These are phyloP conservation scores for Conus betulinus DNA, from an alignment of 1,140 invertebrate genomes.

Conservation along the genomic window DNA sequence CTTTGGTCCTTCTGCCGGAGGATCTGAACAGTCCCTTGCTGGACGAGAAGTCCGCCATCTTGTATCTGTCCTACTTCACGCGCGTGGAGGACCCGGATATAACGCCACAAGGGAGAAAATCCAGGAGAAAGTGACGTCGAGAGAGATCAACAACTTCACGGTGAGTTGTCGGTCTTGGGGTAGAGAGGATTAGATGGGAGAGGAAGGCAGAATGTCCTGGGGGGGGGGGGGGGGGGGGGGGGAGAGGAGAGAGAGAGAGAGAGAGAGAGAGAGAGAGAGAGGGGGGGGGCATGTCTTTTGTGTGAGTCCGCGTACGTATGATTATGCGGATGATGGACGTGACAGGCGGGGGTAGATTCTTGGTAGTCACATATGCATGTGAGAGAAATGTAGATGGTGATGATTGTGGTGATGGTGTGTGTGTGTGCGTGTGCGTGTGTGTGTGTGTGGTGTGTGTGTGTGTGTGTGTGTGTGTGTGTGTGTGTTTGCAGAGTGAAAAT, in stretches of 20 bases:
- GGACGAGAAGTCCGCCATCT: conserved; percentile 97
- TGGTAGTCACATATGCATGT: too few species aligned
- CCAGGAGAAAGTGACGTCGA: conserved; percentile 85
- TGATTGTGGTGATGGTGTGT: too few species aligned
- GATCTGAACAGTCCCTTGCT: conserved; percentile 95
- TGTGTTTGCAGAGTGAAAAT: background rate
- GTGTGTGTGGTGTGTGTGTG: background rate
- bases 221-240: too few species aligned
- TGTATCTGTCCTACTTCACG: conserved; percentile 98
- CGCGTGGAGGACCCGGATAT: conserved; percentile 95
- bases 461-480: background rate
- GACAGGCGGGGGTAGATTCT: too few species aligned
- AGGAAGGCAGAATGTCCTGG: background rate
- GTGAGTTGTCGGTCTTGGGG: conserved; percentile 78
- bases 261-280: background rate
- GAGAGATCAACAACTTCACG: conserved; percentile 87
- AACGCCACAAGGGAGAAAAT: conserved; percentile 94
- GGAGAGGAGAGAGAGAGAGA: background rate
- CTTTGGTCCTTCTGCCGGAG: conserved; percentile 95
- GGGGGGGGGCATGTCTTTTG: background rate
- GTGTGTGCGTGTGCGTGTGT: too few species aligned
- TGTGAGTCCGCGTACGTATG: background rate
- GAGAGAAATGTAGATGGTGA: too few species aligned
- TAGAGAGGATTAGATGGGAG: background rate
- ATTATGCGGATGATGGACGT: too few species aligned